Base-by-base conservation (phyloP, 2,888 invertebrate species). In the Macrophya alboannulata region DNA sequence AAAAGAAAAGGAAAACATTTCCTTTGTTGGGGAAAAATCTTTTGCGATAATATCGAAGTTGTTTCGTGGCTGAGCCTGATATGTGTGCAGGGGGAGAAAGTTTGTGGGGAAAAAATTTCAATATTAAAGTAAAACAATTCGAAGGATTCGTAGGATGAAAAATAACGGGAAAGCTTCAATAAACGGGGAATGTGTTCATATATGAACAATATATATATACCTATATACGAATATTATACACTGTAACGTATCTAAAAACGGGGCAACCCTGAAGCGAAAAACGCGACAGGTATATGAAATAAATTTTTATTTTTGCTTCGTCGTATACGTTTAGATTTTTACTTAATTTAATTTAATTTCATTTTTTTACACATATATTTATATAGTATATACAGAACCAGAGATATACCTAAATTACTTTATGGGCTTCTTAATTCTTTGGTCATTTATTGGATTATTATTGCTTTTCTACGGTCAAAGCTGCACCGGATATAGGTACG, bases 51-150 rank as follows among this genome's bases (percentile, higher is more conserved):
- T 43, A 71, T 40, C 9, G 9, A 68, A 68, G 37, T 68, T 15
- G 37, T 37, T 31, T 31, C 37, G 31, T 31, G 5, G 31, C 31
- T 68, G 25, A 5, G 17, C 1, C 2, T n/a, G n/a, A 37, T 31
- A 15, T 5, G n/a, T n/a, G n/a, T n/a, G n/a, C n/a, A n/a, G n/a
- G 4, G 55, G 25, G 17, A 5, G 21, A 62, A 81, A 62, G 59
- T 81, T 81, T 81, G 45, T 25, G 37, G 10, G 17, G 17, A 37
- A 81, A 76, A 62, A 81, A 62, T 81, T 81, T 81, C 40, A 81
- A 81, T 81, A 81, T 81, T 43, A 62, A 62, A 81, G 62, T 37
- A 62, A 81, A 81, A 81, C 81, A 81, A 81, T 81, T 62, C 62
- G 21, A 40, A 25, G 81, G 62, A 81, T 81, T 81, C 43, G 43